phyloP scores from a whole-genome alignment of 2,113 vertebrate genomes.

The Leucopsar rothschildi region DNA sequence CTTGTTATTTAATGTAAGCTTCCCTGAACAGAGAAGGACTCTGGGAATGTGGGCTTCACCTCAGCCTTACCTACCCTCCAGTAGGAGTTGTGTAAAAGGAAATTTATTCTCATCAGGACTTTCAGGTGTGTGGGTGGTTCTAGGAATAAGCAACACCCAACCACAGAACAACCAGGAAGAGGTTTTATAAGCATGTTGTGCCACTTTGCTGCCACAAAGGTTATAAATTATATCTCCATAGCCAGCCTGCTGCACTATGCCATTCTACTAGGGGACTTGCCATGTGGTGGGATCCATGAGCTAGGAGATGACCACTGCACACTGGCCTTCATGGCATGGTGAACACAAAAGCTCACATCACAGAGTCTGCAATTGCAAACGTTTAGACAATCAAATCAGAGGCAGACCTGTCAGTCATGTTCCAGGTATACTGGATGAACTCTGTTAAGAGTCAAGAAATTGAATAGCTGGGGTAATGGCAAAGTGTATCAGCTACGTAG shows the following conservation, averaged over 20 bases:
- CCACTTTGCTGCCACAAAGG: background rate
- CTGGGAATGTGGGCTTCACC: background rate
- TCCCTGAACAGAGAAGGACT: background rate
- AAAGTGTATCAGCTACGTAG: background rate
- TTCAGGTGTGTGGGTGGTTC: slow-evolving; percentile 58
- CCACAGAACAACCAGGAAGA: slow-evolving; percentile 46
- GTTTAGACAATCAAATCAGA: background rate
- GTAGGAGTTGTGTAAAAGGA: background rate
- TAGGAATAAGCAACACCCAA: slow-evolving; percentile 48
- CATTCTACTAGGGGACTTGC: background rate
- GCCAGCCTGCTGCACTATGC: background rate
- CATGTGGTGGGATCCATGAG: background rate
- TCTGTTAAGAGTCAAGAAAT: background rate
- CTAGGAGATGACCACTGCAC: background rate
- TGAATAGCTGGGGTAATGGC: background rate
- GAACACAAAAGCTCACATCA: background rate
- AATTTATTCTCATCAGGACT: slow-evolving; percentile 34
- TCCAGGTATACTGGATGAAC: background rate
- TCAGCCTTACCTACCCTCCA: background rate
- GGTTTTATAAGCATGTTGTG: background rate
- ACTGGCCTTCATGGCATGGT: background rate
- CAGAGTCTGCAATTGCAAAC: background rate
- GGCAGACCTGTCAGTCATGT: background rate
- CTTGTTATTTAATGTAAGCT: background rate
- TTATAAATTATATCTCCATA: background rate